These are phyloP conservation scores for Zootoca vivipara DNA, from an alignment of 2,113 vertebrate genomes.

Conservation along the genomic window DNA sequence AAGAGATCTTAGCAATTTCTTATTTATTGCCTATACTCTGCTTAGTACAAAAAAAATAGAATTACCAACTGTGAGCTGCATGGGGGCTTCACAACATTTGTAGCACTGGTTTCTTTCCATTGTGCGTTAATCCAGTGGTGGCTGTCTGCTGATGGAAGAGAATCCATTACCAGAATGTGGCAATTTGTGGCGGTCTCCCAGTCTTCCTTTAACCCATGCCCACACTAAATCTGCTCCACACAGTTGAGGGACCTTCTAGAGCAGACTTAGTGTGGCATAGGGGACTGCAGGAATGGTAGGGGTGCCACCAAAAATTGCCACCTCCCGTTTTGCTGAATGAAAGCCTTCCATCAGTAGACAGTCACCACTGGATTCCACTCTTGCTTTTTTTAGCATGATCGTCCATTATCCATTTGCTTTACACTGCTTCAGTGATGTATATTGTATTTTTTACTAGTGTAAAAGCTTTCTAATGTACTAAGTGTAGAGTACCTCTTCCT, in stretches of 20 bases:
- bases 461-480: background rate
- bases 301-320: too few species aligned
- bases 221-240: too few species aligned
- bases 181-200: too few species aligned
- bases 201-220: too few species aligned
- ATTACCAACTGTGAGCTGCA: background rate
- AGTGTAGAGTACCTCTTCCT: background rate
- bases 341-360: too few species aligned
- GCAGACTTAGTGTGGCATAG: too few species aligned
- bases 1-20: background rate
- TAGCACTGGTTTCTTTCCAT: background rate
- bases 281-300: too few species aligned
- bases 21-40: background rate
- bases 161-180: too few species aligned
- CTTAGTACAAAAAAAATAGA: background rate
- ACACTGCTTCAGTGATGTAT: background rate
- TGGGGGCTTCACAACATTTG: constrained; percentile 6
- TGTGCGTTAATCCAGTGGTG: too few species aligned
- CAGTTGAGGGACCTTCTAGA: too few species aligned
- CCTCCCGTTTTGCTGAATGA: too few species aligned
- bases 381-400: background rate
- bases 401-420: background rate
- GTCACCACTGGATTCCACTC: background rate
- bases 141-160: too few species aligned
- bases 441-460: background rate